phyloP scores from a whole-genome alignment of 1,140 invertebrate species.

The Myzus persicae region DNA sequence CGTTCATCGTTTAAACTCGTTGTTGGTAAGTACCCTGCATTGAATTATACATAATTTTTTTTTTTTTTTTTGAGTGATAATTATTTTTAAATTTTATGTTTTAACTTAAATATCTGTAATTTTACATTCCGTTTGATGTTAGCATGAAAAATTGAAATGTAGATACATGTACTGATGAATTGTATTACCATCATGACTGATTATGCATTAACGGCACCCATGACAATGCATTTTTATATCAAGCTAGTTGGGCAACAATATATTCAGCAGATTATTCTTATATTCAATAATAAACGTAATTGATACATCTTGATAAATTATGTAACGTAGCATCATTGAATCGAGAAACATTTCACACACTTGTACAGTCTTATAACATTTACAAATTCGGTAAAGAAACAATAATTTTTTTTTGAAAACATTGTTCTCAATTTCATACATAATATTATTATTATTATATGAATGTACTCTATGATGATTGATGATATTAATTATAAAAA shows the following conservation, averaged over 20 bases:
- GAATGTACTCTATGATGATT: neutral
- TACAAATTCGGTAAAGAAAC: neutral
- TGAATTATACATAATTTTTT: neutral
- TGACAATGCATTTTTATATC: neutral
- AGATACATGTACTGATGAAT: neutral
- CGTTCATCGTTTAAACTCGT: neutral
- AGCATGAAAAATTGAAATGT: neutral
- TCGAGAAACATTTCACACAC: neutral
- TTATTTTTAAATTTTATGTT: neutral
- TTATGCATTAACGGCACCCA: neutral
- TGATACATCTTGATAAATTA: neutral
- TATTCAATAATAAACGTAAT: slow-evolving; percentile 3
- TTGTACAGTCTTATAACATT: neutral
- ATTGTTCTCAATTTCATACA: neutral
- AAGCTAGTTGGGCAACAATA: neutral
- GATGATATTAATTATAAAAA: neutral
- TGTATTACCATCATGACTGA: neutral
- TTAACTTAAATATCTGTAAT: neutral
- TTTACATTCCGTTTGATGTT: neutral
- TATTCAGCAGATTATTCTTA: neutral
- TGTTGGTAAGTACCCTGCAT: neutral
- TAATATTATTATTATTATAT: neutral
- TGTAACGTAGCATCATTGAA: neutral
- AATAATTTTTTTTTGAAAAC: too few relatives aligned
- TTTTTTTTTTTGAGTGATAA: neutral